phyloP scores from a whole-genome alignment of 2,888 invertebrate genomes.

The Exephanes ischioxanthus region DNA sequence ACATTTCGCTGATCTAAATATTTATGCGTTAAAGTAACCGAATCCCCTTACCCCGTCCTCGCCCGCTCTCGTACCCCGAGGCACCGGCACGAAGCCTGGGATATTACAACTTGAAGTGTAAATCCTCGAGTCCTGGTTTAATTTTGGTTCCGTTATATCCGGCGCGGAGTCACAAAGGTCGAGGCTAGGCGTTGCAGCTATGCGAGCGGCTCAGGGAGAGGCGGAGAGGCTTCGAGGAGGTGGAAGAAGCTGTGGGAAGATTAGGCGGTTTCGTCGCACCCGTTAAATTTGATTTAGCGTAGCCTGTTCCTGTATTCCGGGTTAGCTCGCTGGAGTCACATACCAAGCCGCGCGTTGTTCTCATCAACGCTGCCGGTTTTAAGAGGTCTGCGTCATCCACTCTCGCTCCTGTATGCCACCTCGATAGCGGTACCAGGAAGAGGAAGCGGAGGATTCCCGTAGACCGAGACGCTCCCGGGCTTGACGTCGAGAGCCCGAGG shows the following conservation, averaged over 20 bases:
- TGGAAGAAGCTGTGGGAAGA: constrained; percentile 55
- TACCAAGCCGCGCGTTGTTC: constrained; percentile 43
- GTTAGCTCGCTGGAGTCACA: constrained; percentile 22
- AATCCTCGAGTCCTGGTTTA: constrained; percentile 61
- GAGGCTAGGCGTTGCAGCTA: not conserved
- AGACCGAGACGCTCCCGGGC: constrained; percentile 52
- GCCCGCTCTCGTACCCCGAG: constrained; percentile 21
- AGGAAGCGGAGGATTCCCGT: constrained; percentile 50
- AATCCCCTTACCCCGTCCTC: constrained; percentile 29
- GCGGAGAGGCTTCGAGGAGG: constrained; percentile 30
- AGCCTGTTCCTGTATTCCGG: constrained; percentile 41
- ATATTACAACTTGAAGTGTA: constrained; percentile 60
- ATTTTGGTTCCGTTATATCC: constrained; percentile 47
- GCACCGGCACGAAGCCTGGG: constrained; percentile 26
- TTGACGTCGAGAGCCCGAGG: constrained; percentile 56
- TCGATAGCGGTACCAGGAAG: constrained; percentile 13
- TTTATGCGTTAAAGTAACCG: constrained; percentile 53
- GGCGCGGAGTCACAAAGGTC: constrained; percentile 1
- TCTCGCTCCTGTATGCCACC: constrained; percentile 23
- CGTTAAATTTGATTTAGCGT: constrained; percentile 69
- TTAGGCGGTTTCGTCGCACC: constrained; percentile 61
- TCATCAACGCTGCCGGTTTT: constrained; percentile 55
- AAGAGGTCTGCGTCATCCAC: constrained; percentile 31
- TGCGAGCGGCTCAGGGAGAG: constrained; percentile 15
- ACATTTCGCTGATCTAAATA: constrained; percentile 51